Conservation (phyloP, 2,797 vertebrate species). For the Psittacula derbiana region DNA sequence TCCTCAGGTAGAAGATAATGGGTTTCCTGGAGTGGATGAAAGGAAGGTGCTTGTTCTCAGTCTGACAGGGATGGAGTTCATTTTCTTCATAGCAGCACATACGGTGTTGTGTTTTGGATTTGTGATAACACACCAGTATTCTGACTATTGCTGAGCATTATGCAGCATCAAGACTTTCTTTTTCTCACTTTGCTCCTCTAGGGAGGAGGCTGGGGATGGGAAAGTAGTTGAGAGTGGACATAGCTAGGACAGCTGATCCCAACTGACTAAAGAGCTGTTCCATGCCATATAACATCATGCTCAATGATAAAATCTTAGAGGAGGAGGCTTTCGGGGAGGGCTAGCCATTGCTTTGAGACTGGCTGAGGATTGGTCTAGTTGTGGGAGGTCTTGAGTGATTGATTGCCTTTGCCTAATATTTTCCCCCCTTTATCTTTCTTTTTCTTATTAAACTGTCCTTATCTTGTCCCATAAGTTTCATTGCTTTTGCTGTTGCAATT, state of each 20-base stretch:
- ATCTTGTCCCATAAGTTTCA: background rate
- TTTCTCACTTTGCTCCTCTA: background rate
- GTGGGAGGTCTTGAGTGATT: background rate
- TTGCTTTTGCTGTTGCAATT: background rate
- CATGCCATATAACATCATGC: background rate
- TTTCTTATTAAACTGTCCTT: background rate
- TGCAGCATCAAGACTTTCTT: background rate
- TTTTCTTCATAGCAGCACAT: background rate
- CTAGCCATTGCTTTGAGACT: background rate
- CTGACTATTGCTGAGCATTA: background rate
- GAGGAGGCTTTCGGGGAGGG: background rate
- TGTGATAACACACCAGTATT: background rate
- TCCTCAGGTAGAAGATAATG: background rate
- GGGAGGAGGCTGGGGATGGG: background rate
- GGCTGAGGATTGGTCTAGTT: background rate
- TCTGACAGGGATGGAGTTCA: background rate
- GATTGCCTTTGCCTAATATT: background rate
- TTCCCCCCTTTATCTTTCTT: background rate
- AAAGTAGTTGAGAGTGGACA: background rate
- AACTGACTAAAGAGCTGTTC: background rate
- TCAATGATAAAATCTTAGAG: background rate
- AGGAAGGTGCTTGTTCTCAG: background rate
- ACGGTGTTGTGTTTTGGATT: background rate
- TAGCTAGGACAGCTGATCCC: background rate
- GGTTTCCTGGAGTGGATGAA: background rate